Evolutionary conservation across 2,797 vertebrate species (phyloP).

Genomic region (Choloepus didactylus): DNA sequence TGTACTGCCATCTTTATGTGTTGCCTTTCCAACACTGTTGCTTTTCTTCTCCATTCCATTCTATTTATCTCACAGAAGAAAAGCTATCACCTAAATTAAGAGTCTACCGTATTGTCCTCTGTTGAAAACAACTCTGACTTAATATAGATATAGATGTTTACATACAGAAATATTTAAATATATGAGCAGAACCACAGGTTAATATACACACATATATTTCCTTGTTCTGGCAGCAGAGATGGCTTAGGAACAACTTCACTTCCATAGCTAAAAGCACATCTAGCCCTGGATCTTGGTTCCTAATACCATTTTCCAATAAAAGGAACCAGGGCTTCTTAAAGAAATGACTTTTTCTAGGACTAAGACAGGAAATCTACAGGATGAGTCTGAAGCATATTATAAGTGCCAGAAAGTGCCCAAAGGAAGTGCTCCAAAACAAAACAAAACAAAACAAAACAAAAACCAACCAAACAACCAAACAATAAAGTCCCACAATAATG

Average conservation of each 20-base stretch:
- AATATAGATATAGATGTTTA: background rate
- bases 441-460: too few species aligned
- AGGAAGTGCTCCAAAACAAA: background rate
- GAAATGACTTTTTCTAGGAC: background rate
- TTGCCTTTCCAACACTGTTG: background rate
- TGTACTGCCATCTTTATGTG: background rate
- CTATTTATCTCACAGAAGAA: background rate
- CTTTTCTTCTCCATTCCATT: background rate
- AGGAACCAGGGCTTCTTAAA: background rate
- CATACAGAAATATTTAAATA: background rate
- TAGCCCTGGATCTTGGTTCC: background rate
- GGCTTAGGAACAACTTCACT: background rate
- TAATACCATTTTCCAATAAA: background rate
- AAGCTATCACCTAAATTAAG: background rate
- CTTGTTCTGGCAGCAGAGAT: background rate
- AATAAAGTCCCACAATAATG: background rate
- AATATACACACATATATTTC: background rate
- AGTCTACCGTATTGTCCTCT: background rate
- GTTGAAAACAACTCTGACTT: background rate
- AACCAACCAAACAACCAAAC: background rate
- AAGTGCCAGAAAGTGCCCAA: background rate
- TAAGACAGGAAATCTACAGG: background rate
- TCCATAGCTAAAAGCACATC: background rate
- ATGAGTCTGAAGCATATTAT: background rate
- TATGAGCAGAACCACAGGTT: background rate